Evolutionary conservation across 1,140 invertebrate genomes (phyloP), one percentile per base, ranked within the genome.

Genomic region (Chionoecetes opilio): DNA sequence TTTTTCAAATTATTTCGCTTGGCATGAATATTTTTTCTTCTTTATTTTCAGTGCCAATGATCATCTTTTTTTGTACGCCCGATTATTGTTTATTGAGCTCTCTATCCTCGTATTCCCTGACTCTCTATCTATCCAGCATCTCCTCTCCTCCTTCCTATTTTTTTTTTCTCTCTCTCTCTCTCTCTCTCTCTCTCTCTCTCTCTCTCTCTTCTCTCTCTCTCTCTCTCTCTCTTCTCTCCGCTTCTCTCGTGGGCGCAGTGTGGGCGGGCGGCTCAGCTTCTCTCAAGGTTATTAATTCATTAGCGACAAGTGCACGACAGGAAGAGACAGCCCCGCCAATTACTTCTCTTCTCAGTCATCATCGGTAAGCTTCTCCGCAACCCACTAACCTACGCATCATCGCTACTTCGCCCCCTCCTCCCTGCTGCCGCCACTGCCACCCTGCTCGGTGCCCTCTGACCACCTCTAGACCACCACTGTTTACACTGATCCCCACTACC

Each of bases 291-390:
- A 75, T 75, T 75, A 26, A 75, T 75, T 75, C 63, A 75, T 75
- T 75, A 75, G 63, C 63, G 63, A 75, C 63, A 75, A 75, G 21
- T 75, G 63, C 21, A 75, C 63, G 63, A 75, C 63, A 75, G 63
- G 63, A 75, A 75, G 21, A 75, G 63, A 75, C 63, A 75, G 21
- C 63, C 26, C 11, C 63, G 63, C 63, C 63, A 17, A n/a, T 26
- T 3, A 2, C 63, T 21, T n/a, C 63, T 21, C 53, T 21, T 2
- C 9, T 21, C 21, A 3, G n/a, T n/a, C 63, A n/a, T n/a, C 26
- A n/a, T 8, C 8, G 21, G n/a, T n/a, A n/a, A n/a, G n/a, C n/a
- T n/a, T 26, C 63, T 21, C 63, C 63, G 6, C 9, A 26, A 75
- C 63, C 63, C n/a, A 5, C n/a, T n/a, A n/a, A n/a, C 41, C 14